These are phyloP conservation scores for Leptocoma aspasia DNA, from an alignment of 2,113 vertebrate species.

Conservation along the genomic window DNA sequence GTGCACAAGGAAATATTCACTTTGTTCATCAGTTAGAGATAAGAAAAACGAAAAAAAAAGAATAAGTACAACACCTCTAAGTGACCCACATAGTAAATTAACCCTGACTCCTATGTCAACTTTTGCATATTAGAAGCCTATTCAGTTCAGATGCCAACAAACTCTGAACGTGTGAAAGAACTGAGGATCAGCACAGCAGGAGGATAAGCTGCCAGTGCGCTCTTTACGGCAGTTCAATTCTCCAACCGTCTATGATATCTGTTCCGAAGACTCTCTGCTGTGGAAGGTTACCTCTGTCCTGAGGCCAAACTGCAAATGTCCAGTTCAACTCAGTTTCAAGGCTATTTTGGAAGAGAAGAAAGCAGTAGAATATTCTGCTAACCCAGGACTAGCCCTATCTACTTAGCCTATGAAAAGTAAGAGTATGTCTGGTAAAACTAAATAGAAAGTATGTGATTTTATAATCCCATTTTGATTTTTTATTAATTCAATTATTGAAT, in stretches of 20 bases:
- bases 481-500: not conserved
- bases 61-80: not conserved
- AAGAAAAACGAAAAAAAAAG: not conserved
- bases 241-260: not conserved
- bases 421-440: not conserved
- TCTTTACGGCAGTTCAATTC: not conserved
- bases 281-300: not conserved
- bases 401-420: not conserved
- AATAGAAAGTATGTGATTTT: not conserved
- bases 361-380: not conserved
- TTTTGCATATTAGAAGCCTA: not conserved
- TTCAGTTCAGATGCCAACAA: not conserved
- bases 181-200: not conserved
- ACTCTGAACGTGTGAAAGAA: not conserved
- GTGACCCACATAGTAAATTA: not conserved
- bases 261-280: rapidly evolving
- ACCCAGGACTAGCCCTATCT: not conserved
- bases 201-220: not conserved
- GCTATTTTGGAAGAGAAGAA: not conserved
- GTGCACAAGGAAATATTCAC: not conserved
- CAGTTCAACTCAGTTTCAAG: not conserved
- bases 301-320: not conserved
- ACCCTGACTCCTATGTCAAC: not conserved
- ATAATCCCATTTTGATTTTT: not conserved
- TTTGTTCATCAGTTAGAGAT: not conserved